Percentiles rank a stretch among this genome's conserved stretches.
Conservation (phyloP, 1,140 invertebrate genomes). For the silkworm (Bombyx mori) region ASM3026992v2 NC_085130.1:13429001-13429500, state of each 20-base stretch:
- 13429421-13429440: conserved; percentile 23
- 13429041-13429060: conserved; percentile 18
- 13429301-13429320: neutral
- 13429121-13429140: conserved; percentile 15
- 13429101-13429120: conserved; percentile 4
- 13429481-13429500: conserved; percentile 13
- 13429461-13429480: conserved; percentile 7
- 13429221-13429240: neutral
- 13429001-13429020: neutral
- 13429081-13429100: conserved; percentile 14
- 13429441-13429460: conserved; percentile 19
- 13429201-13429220: conserved; percentile 10
- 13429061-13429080: conserved; percentile 17
- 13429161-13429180: conserved; percentile 16
- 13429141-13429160: conserved; percentile 7
- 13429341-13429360: conserved; percentile 11
- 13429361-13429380: conserved; percentile 18
- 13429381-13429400: conserved; percentile 18
- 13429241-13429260: conserved; percentile 3
- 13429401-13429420: conserved; percentile 15
- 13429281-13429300: neutral
- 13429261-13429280: conserved; percentile 1
- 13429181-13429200: conserved; percentile 19
- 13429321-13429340: neutral
- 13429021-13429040: conserved; percentile 6